Base-by-base conservation (phyloP, 2,888 invertebrate genomes). In the Boloria selene region DNA sequence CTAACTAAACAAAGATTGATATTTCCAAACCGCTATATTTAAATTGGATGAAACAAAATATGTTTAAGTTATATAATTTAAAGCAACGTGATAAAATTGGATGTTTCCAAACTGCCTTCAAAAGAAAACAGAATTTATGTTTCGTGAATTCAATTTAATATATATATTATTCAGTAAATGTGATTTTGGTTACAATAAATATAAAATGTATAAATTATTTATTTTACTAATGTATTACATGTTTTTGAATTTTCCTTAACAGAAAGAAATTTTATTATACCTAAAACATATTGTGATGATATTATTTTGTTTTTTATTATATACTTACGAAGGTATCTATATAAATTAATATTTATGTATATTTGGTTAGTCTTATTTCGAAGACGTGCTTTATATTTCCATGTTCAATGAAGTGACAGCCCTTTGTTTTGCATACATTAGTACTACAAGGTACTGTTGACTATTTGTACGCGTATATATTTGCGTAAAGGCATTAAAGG, bases 11-110 rank as follows among this genome's bases (percentile, higher is more conserved):
- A 38, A 44, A 58, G 31, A 45, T 13, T 17, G 18, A 52, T n/a
- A 13, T n/a, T 56, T 17, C 14, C 50, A 63, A 53, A 63, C 38
- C 22, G 54, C 49, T 26, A 49, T 18, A 44, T 50, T 55, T 10
- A 18, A 44, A 58, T 64, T 17, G 14, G 44, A 45, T 52, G 45
- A 58, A 45, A 56, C 26, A 31, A 58, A 47, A 45, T 38, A 64
- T 31, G 42, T 55, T 55, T 51, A 60, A 55, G 38, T 50, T 55
- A 18, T 45, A 42, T 65, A 60, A 69, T 66, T 66, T 58, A 64
- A 69, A 61, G 56, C 56, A 61, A 56, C 60, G 53, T 47, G 17
- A 14, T 13, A 58, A 47, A 59, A 62, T 44, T 60, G 31, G 26
- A 50, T 64, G 55, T 50, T 60, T 31, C 49, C 56, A 59, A 13